Conservation (phyloP, 2,113 vertebrate genomes). For the Oreocharis arfaki region DNA sequence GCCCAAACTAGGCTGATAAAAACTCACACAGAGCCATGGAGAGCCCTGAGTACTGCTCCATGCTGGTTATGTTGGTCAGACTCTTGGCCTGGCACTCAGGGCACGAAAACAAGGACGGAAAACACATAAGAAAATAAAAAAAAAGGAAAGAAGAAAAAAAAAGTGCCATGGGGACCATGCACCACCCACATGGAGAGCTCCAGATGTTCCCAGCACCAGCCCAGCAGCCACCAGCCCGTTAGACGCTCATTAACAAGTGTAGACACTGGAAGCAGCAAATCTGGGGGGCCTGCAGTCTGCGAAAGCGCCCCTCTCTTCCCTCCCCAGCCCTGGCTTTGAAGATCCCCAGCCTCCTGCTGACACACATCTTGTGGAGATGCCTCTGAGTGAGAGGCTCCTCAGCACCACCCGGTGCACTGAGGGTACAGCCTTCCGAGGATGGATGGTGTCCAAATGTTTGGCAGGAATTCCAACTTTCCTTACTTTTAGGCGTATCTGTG, state of each 20-base stretch:
- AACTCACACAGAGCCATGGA: neutral
- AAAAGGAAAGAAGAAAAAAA: neutral
- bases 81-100: neutral
- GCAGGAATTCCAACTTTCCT: conserved; percentile 67
- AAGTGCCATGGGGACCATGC: neutral
- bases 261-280: conserved; percentile 11
- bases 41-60: neutral
- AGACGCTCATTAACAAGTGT: neutral
- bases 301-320: neutral
- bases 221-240: conserved; percentile 23
- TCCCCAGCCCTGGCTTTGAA: conserved; percentile 28
- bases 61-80: neutral
- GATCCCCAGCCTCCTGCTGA: neutral
- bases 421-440: conserved; percentile 54
- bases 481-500: conserved; percentile 72
- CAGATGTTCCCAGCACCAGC: conserved; percentile 34
- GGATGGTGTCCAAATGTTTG: conserved; percentile 73
- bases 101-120: neutral
- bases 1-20: neutral
- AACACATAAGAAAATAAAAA: neutral
- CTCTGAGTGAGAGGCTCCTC: conserved; percentile 49
- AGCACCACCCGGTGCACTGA: conserved; percentile 27
- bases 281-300: neutral
- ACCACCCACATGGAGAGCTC: conserved; percentile 27
- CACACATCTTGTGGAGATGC: conserved; percentile 21